Evolutionary conservation across 2,113 vertebrate species (phyloP), one percentile per base, ranked within the genome.

Genomic region (Enhydra lutris): DNA sequence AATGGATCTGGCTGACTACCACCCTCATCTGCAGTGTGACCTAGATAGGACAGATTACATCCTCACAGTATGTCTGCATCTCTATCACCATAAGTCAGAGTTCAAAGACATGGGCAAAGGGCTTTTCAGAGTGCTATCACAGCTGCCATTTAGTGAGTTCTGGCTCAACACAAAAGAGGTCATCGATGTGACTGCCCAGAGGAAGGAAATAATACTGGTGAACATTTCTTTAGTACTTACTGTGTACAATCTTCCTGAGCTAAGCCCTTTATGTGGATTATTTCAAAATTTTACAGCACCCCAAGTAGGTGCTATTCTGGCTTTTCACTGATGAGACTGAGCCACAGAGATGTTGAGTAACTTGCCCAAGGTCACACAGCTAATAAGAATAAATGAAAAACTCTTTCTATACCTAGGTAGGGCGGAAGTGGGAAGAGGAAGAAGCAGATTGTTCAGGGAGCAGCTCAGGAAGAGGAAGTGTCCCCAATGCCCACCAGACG

Each of bases 291-390:
- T 89, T 59, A 92, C 61, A 84, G 1, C 23, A 74, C 13, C 34
- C 21, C 31, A 61, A 52, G 31, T 84, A 93, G 52, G 78, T 61
- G 52, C 59, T 67, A 8, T 45, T 31, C 31, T 7, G 3, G 34
- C 26, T 73, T 65, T 91, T 47, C 12, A 57, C 7, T 82, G 45
- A 89, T 42, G 31, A 36, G 15, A 71, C 39, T 45, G 63, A 88
- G 47, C 55, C 57, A 59, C 50, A 96, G 67, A 92, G 88, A 76
- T 55, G 52, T 29, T 61, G 74, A 90, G 50, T 76, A 61, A 78
- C 52, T 97, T 74, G 55, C 23, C 86, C 84, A 85, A 85, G 94
- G 89, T 89, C 80, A 87, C 92, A 71, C 39, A 78, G 67, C 55
- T 74, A 79, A 21, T 59, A 65, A 83, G 50, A 81, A 73, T 71